Conservation (phyloP, 2,113 vertebrate species). For the Antigone vipio region DNA sequence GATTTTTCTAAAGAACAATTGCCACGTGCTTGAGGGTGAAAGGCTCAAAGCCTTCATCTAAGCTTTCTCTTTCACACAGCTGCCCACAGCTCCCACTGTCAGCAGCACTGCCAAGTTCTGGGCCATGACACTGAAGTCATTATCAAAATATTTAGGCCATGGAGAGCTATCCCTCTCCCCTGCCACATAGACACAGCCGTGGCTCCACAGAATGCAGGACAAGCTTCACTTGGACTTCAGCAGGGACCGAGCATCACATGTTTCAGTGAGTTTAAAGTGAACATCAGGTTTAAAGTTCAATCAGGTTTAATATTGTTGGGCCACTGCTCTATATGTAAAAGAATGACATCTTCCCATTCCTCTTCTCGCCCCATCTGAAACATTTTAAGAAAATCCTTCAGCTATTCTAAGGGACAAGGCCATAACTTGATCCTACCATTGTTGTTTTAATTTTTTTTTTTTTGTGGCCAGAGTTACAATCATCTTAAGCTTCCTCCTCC, state of each 20-base stretch:
- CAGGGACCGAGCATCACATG: neutral
- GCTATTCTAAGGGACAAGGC: neutral
- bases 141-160: conserved; percentile 40
- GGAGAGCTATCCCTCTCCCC: neutral
- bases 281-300: neutral
- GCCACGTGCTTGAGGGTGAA: neutral
- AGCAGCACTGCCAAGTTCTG: neutral
- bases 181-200: neutral
- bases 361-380: neutral
- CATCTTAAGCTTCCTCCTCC: neutral
- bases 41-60: neutral
- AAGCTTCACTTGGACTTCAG: neutral
- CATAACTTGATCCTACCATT: neutral
- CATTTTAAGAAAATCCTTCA: neutral
- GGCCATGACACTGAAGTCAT: conserved; percentile 36
- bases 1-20: neutral
- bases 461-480: neutral
- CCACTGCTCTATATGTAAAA: neutral
- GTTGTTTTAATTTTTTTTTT: neutral
- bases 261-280: neutral
- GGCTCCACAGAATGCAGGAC: neutral
- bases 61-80: neutral
- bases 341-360: neutral
- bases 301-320: neutral
- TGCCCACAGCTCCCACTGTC: neutral